Percentiles rank a stretch among this genome's conserved stretches.
Conservation (phyloP, 2,888 invertebrate genomes). For the Drosophila melanocephala region DNA sequence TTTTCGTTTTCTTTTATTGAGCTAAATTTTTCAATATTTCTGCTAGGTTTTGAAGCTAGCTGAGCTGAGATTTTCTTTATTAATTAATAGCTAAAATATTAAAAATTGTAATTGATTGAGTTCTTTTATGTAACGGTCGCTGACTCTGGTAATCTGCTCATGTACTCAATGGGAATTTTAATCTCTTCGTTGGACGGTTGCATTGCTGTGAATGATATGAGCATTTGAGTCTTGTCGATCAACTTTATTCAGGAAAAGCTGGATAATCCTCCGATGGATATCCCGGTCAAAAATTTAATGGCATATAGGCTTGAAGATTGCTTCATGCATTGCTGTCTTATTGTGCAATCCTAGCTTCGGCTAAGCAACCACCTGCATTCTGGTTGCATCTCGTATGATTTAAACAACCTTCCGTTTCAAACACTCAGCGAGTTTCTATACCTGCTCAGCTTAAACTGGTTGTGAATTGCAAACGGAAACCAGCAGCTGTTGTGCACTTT, state of each 20-base stretch:
- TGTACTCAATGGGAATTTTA: background rate
- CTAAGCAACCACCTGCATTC: background rate
- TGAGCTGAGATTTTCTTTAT: too few species aligned
- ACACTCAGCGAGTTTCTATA: background rate
- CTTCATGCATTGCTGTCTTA: background rate
- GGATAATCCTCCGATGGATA: background rate
- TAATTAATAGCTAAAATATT: too few species aligned
- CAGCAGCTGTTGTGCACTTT: background rate
- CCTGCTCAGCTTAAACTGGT: background rate
- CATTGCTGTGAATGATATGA: background rate
- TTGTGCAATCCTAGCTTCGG: background rate
- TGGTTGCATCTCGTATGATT: background rate
- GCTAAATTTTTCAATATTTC: too few species aligned
- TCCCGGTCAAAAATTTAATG: background rate
- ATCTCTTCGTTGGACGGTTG: background rate
- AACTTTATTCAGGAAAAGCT: background rate
- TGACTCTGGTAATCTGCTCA: background rate
- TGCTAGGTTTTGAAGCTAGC: too few species aligned
- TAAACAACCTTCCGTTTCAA: background rate
- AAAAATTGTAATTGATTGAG: too few species aligned
- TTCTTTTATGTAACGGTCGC: too few species aligned
- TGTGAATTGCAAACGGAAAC: background rate
- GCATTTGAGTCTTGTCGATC: background rate
- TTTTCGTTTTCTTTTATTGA: too few species aligned
- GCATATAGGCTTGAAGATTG: background rate